Evolutionary conservation across 2,888 invertebrate genomes (phyloP), one percentile per base, ranked within the genome.

Genomic region (Crematogaster levior): DNA sequence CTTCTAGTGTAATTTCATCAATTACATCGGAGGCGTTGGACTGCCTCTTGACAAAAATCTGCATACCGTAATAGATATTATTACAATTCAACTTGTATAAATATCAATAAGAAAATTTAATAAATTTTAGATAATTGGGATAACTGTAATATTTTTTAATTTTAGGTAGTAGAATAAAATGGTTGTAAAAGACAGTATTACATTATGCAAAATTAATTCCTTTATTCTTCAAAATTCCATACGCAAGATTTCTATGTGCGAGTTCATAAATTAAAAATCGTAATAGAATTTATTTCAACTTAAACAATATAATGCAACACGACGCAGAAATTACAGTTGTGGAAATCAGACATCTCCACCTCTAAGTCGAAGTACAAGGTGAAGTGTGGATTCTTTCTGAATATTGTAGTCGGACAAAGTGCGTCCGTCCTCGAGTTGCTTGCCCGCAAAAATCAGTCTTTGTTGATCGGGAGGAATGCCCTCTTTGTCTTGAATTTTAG

Each of bases 381-480:
- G 98, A 83, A 98, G 96, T 0, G 98, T 98, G 0, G 98, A 98
- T 95, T 98, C 98, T 95, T 98, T 98, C 95, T 99, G 98, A 93
- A 99, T 98, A 95, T 98, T 98, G 95, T 98, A 98, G 93, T 99
- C 99, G 0, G 97, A 98, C 34, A 99, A 95, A 1, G 98, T 98
- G 75, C 98, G 96, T 3, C 98, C 99, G 96, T 99, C 99, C 95
- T 99, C 98, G 92, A 99, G 95, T 95, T 99, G 99, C 94, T 98
- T 98, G 80, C 99, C 99, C 90, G 98, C 98, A 94, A 98, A 98
- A 95, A 98, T 98, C 94, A 98, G 95, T 91, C 98, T 96, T 95
- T 98, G 98, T 95, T 98, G 97, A 94, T 97, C 97, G 91, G 97
- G 97, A 86, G 97, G 97, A 94, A 97, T 97, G 91, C 97, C 95